Conservation (phyloP, 92 coral and sea anemone genomes). For the Parazoanthus swiftii region DNA sequence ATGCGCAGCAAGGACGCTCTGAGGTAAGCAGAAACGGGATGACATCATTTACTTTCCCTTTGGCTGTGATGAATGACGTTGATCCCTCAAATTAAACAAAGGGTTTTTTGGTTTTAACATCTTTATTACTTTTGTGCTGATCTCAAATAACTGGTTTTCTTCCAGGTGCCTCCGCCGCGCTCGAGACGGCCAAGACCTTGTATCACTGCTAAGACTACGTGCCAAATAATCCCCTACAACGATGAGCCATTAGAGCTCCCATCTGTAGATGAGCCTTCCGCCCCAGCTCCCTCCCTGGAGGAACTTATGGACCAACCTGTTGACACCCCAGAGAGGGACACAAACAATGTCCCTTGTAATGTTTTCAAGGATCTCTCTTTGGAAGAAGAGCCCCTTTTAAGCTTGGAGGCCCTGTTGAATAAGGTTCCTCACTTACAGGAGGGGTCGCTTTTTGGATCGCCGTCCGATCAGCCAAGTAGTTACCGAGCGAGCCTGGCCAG, state of each 20-base stretch:
- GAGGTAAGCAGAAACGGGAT: neutral
- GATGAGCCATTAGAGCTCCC: constrained; percentile 4
- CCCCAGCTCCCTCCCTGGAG: neutral
- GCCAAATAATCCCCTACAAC: neutral
- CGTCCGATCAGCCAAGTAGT: constrained; percentile 11
- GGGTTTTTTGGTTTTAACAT: too few species aligned
- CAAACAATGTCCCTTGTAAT: neutral
- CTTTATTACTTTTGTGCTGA: too few species aligned
- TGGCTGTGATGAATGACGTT: neutral
- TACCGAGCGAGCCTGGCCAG: constrained; percentile 17
- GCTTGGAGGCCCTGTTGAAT: neutral
- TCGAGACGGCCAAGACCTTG: neutral
- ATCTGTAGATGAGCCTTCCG: neutral
- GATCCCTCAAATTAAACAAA: too few species aligned
- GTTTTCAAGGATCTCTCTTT: constrained; percentile 4
- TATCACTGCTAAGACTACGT: neutral
- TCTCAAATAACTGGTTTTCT: too few species aligned
- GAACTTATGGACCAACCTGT: neutral
- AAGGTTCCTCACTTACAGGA: constrained; percentile 2
- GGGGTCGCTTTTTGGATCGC: neutral
- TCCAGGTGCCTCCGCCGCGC: neutral
- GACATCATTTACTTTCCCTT: neutral
- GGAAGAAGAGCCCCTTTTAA: constrained; percentile 15
- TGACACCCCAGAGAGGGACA: neutral
- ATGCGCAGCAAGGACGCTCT: neutral